Evolutionary conservation across 2,113 vertebrate species (phyloP).

Genomic region (Psettodes erumei): DNA sequence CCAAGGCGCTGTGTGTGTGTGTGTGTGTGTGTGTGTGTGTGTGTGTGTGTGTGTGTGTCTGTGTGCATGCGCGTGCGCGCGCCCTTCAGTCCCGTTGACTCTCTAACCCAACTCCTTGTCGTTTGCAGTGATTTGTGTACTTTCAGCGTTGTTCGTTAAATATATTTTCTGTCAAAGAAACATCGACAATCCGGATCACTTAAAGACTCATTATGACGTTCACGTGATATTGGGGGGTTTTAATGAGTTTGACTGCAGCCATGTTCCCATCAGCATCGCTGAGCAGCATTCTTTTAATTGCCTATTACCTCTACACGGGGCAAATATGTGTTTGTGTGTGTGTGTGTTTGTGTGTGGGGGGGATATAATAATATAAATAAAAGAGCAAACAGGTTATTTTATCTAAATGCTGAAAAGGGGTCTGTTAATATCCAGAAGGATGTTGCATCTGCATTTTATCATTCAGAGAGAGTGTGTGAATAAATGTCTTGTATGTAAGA

Average conservation of each 20-base stretch:
- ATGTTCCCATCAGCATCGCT: slow-evolving; percentile 51
- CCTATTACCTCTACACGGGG: slow-evolving; percentile 43
- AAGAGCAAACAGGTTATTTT: slow-evolving; percentile 6
- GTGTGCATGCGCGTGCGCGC: slow-evolving; percentile 6
- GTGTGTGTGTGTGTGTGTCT: not conserved
- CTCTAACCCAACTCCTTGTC: slow-evolving; percentile 52
- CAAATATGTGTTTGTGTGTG: not conserved
- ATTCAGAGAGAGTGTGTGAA: no score
- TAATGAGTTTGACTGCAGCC: slow-evolving; percentile 63
- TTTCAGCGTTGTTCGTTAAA: slow-evolving; percentile 43
- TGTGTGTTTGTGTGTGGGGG: not conserved
- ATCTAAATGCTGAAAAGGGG: slow-evolving; percentile 11
- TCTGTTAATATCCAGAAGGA: slow-evolving; percentile 14
- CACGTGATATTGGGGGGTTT: slow-evolving; percentile 35
- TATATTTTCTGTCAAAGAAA: not conserved
- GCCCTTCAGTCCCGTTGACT: slow-evolving; percentile 59
- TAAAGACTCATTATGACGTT: slow-evolving; percentile 18
- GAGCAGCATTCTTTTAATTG: slow-evolving; percentile 62
- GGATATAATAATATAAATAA: slow-evolving; percentile 21
- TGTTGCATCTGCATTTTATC: slow-evolving; percentile 8
- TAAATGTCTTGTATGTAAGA: not conserved
- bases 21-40: slow-evolving; percentile 20
- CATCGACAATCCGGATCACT: not conserved
- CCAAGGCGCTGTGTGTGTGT: slow-evolving; percentile 68
- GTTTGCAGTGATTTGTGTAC: slow-evolving; percentile 37